Conservation (phyloP, 37 sponge, comb jelly and placozoan genomes). For the Diacarnus erythraeanus region DNA sequence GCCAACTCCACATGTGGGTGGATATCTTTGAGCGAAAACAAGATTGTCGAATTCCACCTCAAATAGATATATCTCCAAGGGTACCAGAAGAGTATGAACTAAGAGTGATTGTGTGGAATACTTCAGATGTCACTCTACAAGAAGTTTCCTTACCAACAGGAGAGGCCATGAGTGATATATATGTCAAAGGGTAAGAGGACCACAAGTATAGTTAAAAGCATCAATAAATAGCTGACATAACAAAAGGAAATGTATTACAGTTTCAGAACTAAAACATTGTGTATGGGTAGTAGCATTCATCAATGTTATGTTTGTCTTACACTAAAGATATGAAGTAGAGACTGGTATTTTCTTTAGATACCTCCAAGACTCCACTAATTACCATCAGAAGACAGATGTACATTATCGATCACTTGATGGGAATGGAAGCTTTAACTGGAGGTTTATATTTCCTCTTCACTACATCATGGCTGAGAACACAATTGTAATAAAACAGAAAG, state of each 20-base stretch:
- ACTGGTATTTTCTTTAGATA: too few species aligned
- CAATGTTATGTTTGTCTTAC: too few species aligned
- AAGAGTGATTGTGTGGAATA: constrained; percentile 89
- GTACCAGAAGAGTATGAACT: constrained; percentile 80
- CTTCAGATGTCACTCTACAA: constrained; percentile 81
- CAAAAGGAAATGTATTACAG: too few species aligned
- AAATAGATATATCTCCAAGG: constrained; percentile 83
- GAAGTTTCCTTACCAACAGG: constrained; percentile 79
- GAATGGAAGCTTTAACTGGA: constrained; percentile 93
- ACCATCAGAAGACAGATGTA: constrained; percentile 85
- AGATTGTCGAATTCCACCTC: constrained; percentile 65
- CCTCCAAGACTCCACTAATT: too few species aligned
- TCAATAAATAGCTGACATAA: neutral
- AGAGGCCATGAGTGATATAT: constrained; percentile 97
- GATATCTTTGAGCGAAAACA: constrained; percentile 95
- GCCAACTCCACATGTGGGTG: constrained; percentile 95
- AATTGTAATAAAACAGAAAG: constrained; percentile 81
- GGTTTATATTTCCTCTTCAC: constrained; percentile 77
- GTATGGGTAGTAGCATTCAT: too few species aligned
- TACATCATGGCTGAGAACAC: constrained; percentile 74
- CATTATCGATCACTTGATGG: constrained; percentile 92
- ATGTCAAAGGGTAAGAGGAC: constrained; percentile 92
- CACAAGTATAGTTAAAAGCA: too few species aligned
- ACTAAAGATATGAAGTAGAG: too few species aligned
- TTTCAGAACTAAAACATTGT: too few species aligned